phyloP scores from a whole-genome alignment of 92 coral and sea anemone species.

The Actinernus sp. region DNA sequence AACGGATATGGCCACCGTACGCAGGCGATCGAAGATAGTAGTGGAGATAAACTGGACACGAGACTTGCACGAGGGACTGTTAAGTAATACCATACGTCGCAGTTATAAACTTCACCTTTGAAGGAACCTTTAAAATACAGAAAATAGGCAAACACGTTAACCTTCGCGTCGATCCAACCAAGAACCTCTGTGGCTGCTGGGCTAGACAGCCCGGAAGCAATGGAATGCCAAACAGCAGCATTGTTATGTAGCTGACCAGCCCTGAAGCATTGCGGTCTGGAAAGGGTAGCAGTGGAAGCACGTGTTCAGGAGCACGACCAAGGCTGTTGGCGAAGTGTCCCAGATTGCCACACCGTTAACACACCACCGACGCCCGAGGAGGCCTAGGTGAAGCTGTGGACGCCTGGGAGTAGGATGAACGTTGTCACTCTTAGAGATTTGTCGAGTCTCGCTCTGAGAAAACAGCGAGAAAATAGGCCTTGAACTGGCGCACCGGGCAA shows the following conservation, averaged over 20 bases:
- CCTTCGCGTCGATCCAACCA: constrained; percentile 20
- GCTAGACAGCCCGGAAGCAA: background rate
- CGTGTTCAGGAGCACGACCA: too few relatives aligned
- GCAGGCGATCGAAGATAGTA: constrained; percentile 17
- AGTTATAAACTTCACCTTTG: constrained; percentile 14
- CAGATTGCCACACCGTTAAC: too few relatives aligned
- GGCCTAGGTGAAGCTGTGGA: too few relatives aligned
- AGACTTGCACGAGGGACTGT: constrained; percentile 31
- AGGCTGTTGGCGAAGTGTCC: too few relatives aligned
- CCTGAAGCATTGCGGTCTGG: too few relatives aligned
- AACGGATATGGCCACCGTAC: constrained; percentile 32
- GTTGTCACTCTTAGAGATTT: too few relatives aligned
- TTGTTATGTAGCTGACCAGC: constrained; percentile 33
- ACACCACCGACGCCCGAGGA: too few relatives aligned
- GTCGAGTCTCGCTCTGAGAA: too few relatives aligned
- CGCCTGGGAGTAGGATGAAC: too few relatives aligned
- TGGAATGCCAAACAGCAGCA: constrained; percentile 4
- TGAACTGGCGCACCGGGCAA: too few relatives aligned
- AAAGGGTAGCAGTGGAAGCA: too few relatives aligned
- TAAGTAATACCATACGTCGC: constrained; percentile 17
- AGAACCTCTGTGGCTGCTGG: background rate
- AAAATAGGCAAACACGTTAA: constrained; percentile 31
- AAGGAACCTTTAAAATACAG: constrained; percentile 15
- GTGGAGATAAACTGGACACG: constrained; percentile 24
- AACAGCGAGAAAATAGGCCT: too few relatives aligned